phyloP scores from a whole-genome alignment of 35 echinoderm and acorn worm species.

The Patiria miniata region DNA sequence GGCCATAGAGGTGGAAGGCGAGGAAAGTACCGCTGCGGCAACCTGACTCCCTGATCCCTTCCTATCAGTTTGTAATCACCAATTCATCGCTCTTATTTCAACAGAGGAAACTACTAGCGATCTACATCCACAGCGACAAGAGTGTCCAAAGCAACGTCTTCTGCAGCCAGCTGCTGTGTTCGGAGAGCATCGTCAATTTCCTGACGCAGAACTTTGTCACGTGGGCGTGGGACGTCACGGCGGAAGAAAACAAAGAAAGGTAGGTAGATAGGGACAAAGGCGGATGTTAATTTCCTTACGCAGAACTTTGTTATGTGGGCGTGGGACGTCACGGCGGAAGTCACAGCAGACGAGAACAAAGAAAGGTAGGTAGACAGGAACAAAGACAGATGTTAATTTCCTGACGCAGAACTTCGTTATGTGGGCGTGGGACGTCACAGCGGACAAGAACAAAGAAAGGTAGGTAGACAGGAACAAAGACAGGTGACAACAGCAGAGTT shows the following conservation, averaged over 20 bases:
- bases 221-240: slow-evolving; percentile 94
- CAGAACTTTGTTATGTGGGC: slow-evolving; percentile 98
- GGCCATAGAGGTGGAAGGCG: too few species aligned
- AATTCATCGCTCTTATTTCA: slow-evolving; percentile 1
- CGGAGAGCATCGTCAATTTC: slow-evolving; percentile 86
- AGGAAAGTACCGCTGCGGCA: too few species aligned
- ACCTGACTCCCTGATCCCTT: too few species aligned
- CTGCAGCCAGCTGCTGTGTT: slow-evolving; percentile 92
- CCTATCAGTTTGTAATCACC: too few species aligned
- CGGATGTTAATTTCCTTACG: slow-evolving; percentile 54
- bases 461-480: too few species aligned
- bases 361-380: background rate
- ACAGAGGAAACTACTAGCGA: slow-evolving; percentile 92
- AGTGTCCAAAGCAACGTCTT: slow-evolving; percentile 97
- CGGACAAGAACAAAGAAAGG: too few species aligned
- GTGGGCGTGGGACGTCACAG: too few species aligned
- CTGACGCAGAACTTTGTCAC: slow-evolving; percentile 94
- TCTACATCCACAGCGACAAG: slow-evolving; percentile 93
- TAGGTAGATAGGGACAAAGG: background rate
- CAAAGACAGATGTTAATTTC: slow-evolving; percentile 7
- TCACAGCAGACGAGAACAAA: slow-evolving; percentile 88
- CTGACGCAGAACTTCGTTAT: slow-evolving; percentile 79
- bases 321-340: slow-evolving; percentile 87
- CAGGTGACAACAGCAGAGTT: too few species aligned
- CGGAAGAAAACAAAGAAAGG: slow-evolving; percentile 71